Conservation (phyloP, 64 coral and sea anemone genomes). For the Hydrozoanthus tunicans region DNA sequence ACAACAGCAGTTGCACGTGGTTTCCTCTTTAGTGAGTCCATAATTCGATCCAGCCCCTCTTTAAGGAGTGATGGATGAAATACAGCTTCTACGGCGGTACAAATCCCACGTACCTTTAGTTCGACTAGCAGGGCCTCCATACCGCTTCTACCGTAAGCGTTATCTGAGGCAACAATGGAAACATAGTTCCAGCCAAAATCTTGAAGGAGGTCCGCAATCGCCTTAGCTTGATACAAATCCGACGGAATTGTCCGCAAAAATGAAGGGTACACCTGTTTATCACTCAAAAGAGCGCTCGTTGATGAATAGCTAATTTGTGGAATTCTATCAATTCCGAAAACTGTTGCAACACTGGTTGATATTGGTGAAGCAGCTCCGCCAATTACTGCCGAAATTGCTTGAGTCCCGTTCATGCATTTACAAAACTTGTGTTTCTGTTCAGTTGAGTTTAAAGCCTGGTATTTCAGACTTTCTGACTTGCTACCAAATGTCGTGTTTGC, state of each 20-base stretch:
- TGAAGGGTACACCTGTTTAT: conserved; percentile 70
- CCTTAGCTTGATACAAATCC: conserved; percentile 84
- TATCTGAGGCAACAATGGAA: conserved; percentile 83
- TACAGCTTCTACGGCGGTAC: conserved; percentile 61
- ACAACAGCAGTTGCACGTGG: conserved; percentile 63
- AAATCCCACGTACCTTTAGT: conserved; percentile 73
- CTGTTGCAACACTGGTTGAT: conserved; percentile 70
- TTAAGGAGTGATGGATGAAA: conserved; percentile 72
- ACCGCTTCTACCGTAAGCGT: conserved; percentile 74
- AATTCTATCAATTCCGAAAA: conserved; percentile 65
- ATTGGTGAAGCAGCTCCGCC: conserved; percentile 80
- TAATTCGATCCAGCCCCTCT: conserved; percentile 62
- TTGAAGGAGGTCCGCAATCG: conserved; percentile 74
- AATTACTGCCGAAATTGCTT: conserved; percentile 68
- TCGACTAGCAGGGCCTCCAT: conserved; percentile 73
- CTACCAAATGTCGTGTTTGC: not conserved
- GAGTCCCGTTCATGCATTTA: conserved; percentile 22
- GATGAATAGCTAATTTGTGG: conserved; percentile 94
- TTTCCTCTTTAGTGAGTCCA: conserved; percentile 57
- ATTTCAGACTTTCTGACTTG: not conserved
- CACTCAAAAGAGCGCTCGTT: conserved; percentile 76
- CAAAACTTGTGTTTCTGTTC: conserved; percentile 1
- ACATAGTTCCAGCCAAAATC: conserved; percentile 88
- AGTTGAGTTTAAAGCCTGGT: conserved; percentile 12
- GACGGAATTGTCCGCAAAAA: conserved; percentile 90